Evolutionary conservation across 92 coral and sea anemone genomes (phyloP).

Genomic region (Umimayanthus chanpuru): DNA sequence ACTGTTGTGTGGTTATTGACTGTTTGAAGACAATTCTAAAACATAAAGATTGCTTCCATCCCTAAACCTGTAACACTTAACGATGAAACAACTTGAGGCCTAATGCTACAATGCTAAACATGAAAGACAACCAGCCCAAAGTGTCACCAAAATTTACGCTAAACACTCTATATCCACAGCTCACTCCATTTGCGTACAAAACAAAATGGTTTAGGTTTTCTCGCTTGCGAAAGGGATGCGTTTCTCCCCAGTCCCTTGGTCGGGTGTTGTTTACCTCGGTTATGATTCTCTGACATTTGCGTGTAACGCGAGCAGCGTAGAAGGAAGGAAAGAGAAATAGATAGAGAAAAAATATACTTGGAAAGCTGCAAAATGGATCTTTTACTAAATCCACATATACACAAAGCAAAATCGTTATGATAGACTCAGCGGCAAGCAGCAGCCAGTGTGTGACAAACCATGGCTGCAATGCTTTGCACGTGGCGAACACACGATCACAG

Average conservation of each 20-base stretch:
- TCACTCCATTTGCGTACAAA: background rate
- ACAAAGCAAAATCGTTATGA: background rate
- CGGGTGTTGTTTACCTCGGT: background rate
- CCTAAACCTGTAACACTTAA: background rate
- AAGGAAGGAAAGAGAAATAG: background rate
- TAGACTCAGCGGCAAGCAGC: background rate
- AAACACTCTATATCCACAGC: constrained; percentile 1
- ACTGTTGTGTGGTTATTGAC: no score
- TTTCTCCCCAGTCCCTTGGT: background rate
- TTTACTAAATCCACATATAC: no score
- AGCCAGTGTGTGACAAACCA: constrained; percentile 2
- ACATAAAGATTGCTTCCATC: background rate
- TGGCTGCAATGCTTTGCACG: background rate
- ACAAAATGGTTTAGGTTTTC: background rate
- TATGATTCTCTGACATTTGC: background rate
- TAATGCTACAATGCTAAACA: background rate
- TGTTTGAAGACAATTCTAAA: no score
- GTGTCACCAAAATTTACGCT: background rate
- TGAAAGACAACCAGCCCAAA: constrained; percentile 1
- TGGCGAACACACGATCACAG: background rate
- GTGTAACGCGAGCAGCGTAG: background rate
- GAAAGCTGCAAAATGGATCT: background rate
- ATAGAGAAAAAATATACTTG: background rate
- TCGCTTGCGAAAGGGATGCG: constrained; percentile 5
- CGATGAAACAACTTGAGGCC: background rate